Conservation (phyloP, 2,113 vertebrate species). For the Labeo rohita region DNA sequence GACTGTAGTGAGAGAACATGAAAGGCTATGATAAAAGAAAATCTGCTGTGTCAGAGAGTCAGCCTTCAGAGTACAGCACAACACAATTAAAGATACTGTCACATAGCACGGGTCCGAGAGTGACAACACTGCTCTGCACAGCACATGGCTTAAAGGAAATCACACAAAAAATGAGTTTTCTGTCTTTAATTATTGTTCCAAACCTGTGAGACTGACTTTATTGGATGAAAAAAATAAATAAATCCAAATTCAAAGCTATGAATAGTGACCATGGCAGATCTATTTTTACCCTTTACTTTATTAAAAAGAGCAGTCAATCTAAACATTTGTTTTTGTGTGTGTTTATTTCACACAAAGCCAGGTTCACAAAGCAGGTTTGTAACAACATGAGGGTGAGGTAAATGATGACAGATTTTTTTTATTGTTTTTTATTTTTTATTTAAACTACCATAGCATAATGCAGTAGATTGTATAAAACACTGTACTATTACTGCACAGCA, state of each 20-base stretch:
- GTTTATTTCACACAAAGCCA: background rate
- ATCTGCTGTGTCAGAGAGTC: constrained; percentile 19
- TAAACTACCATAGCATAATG: background rate
- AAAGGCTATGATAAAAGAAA: constrained; percentile 15
- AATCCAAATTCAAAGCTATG: background rate
- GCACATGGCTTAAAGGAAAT: background rate
- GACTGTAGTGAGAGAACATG: constrained; percentile 25
- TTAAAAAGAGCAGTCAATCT: background rate
- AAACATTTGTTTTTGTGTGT: background rate
- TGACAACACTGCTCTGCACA: background rate
- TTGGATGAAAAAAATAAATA: background rate
- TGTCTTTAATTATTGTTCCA: background rate
- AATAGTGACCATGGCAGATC: background rate
- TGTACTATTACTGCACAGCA: background rate
- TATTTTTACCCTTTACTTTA: background rate
- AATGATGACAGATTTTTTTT: background rate
- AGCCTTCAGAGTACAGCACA: background rate
- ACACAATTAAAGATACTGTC: constrained; percentile 8
- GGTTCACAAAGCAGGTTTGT: background rate
- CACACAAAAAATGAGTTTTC: background rate
- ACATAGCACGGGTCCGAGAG: background rate
- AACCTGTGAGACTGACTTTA: background rate
- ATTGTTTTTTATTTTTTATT: too few relatives aligned
- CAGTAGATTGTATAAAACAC: background rate
- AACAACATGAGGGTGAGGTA: background rate